Evolutionary conservation across 2,888 invertebrate species (phyloP).

Genomic region (Falcaria lacertinaria): DNA sequence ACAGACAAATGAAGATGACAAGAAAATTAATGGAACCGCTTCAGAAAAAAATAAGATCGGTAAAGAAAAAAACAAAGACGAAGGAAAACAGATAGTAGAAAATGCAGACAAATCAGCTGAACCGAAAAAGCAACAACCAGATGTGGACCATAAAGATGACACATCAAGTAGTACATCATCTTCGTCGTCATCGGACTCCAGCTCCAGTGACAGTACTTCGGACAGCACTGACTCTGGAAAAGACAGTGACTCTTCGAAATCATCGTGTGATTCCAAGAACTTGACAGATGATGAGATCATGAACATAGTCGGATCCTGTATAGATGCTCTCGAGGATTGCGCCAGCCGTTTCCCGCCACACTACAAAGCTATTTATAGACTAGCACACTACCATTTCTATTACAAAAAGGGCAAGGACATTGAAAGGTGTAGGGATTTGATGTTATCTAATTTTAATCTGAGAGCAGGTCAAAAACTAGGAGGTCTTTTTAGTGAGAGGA

Average conservation of each 20-base stretch:
- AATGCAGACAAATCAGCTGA: conserved; percentile 19
- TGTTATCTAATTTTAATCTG: conserved; percentile 84
- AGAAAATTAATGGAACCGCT: conserved; percentile 13
- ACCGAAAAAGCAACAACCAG: conserved; percentile 26
- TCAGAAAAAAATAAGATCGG: conserved; percentile 12
- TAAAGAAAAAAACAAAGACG: conserved; percentile 11
- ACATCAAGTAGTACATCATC: conserved; percentile 62
- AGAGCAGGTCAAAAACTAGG: conserved; percentile 83
- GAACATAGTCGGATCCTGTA: conserved; percentile 82
- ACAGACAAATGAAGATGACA: conserved; percentile 19
- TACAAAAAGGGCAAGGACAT: conserved; percentile 84
- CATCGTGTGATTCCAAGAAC: conserved; percentile 52
- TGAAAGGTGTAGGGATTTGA: conserved; percentile 84
- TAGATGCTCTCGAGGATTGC: conserved; percentile 91
- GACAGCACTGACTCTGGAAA: conserved; percentile 73
- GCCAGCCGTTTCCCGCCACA: conserved; percentile 92
- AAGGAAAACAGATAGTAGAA: conserved; percentile 16
- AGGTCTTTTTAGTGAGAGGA: conserved; percentile 92
- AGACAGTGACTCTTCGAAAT: conserved; percentile 76
- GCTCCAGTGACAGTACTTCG: conserved; percentile 77
- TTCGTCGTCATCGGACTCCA: conserved; percentile 73
- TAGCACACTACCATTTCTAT: conserved; percentile 90
- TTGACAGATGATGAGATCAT: conserved; percentile 77
- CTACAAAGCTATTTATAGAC: conserved; percentile 94
- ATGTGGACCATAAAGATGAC: conserved; percentile 51